Conservation (phyloP, 2,797 vertebrate genomes). For the Alauda arvensis region DNA sequence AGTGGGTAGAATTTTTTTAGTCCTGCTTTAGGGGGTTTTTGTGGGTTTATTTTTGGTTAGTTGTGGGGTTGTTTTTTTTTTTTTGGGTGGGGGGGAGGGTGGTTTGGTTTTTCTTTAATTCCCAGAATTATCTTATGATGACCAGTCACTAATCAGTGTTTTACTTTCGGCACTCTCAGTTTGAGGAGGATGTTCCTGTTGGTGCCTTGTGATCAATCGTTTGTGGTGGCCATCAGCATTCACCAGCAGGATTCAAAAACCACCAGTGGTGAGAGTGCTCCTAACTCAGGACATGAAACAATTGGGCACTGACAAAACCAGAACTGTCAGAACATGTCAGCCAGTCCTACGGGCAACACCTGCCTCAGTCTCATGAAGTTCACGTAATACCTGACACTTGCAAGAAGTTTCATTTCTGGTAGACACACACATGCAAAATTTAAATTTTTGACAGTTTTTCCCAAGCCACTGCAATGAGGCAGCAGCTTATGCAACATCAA, state of each 20-base stretch:
- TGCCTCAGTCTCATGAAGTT: fast-evolving
- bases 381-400: not conserved
- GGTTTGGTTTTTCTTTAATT: no score
- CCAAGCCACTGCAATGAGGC: not conserved
- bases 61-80: no score
- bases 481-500: not conserved
- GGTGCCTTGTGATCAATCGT: not conserved
- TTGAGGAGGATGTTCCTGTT: not conserved
- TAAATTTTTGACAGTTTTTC: not conserved
- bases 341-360: not conserved
- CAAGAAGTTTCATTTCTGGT: not conserved
- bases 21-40: no score
- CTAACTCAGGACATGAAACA: not conserved
- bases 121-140: not conserved
- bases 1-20: not conserved
- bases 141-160: not conserved
- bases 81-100: no score
- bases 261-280: not conserved
- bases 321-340: not conserved
- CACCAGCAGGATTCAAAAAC: not conserved
- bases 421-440: not conserved
- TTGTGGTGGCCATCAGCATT: not conserved
- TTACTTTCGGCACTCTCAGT: not conserved
- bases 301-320: not conserved
- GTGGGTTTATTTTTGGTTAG: no score